These are phyloP conservation scores for Macrosiphum euphorbiae DNA, from an alignment of 2,888 invertebrate species.

Conservation along the genomic window DNA sequence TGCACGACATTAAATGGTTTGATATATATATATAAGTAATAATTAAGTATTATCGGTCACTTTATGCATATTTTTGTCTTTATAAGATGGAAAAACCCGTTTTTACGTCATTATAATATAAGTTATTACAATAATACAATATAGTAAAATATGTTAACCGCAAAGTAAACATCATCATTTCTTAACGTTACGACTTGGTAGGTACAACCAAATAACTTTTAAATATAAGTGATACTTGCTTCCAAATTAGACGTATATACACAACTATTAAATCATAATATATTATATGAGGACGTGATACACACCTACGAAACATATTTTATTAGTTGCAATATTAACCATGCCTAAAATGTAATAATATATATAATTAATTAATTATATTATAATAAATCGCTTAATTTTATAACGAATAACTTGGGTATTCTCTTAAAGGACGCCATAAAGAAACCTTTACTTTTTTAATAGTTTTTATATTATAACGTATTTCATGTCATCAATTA, in stretches of 20 bases:
- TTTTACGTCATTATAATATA: not conserved
- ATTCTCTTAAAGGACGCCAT: not conserved
- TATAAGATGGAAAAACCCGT: not conserved
- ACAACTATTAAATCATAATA: not conserved
- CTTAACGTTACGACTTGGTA: not conserved
- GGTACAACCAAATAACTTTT: not conserved
- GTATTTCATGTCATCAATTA: not conserved
- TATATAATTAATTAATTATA: not conserved
- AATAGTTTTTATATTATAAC: not conserved
- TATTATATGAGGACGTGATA: not conserved
- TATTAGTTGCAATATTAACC: not conserved
- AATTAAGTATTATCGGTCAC: not conserved
- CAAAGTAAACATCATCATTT: not conserved
- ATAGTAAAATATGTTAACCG: not conserved
- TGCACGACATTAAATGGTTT: not conserved
- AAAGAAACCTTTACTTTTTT: not conserved
- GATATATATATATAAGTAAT: not conserved
- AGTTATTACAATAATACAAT: not conserved
- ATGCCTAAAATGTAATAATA: not conserved
- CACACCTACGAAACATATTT: not conserved
- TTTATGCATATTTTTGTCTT: not conserved
- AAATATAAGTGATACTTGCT: not conserved
- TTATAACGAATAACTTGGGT: not conserved
- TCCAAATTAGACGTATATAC: not conserved
- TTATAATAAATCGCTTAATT: not conserved